These are phyloP conservation scores for Lateolabrax maculatus DNA, from an alignment of 2,797 vertebrate species.

Conservation along the genomic window DNA sequence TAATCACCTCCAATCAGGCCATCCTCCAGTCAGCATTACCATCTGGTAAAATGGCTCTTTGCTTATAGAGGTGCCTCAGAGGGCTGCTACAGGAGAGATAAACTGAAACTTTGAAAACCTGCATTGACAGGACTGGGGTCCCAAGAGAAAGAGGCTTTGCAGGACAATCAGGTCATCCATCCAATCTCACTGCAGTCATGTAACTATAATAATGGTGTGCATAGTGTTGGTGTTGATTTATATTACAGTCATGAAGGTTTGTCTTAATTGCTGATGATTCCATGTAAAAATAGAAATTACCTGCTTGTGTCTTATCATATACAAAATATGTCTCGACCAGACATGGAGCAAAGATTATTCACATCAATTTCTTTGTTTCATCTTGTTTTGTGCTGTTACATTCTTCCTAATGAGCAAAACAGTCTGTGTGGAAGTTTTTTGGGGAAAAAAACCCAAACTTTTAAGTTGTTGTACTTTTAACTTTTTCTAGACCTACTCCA, in stretches of 20 bases:
- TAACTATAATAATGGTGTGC: background rate
- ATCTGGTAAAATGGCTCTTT: slow-evolving; percentile 54
- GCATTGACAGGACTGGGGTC: background rate
- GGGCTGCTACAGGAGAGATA: slow-evolving; percentile 26
- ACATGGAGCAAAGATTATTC: background rate
- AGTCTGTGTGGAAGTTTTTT: background rate
- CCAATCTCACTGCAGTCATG: background rate
- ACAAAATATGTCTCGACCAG: background rate
- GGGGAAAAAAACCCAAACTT: background rate
- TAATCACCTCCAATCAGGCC: slow-evolving; percentile 63
- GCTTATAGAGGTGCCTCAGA: slow-evolving; percentile 38
- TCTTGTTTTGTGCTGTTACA: background rate
- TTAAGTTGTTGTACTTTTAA: background rate
- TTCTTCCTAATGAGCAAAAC: background rate
- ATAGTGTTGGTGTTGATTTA: background rate
- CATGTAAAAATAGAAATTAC: background rate
- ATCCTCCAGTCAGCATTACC: slow-evolving; percentile 52
- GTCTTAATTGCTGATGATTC: background rate
- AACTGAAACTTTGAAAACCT: slow-evolving; percentile 34
- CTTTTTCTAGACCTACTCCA: background rate
- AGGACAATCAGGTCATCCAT: slow-evolving; percentile 9
- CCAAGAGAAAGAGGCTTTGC: slow-evolving; percentile 1
- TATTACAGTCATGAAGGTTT: background rate
- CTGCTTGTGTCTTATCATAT: background rate
- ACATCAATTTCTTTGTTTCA: background rate